Base-by-base conservation (phyloP, 2,888 invertebrate species). In the Synergus gifuensis region DNA sequence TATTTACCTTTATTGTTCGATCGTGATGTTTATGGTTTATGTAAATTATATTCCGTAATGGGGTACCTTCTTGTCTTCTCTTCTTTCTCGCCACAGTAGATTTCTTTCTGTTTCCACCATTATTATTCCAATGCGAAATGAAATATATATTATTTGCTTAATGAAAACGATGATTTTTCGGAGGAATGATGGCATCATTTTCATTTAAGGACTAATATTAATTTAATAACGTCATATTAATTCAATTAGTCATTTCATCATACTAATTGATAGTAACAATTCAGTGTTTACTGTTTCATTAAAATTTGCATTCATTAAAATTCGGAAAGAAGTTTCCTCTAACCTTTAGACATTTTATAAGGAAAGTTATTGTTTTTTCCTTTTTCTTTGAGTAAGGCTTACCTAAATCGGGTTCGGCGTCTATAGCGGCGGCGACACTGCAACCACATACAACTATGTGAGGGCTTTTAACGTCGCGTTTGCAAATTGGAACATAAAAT, bases 401-500 rank as follows among this genome's bases (percentile, higher is more conserved):
- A 79, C n/a, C 76, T 64, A 79, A 82, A 84, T 82, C 79, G 82
- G 79, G 63, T 81, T 79, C 77, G 82, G 78, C 80, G 79, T 69
- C 81, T 77, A 77, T 73, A 78, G 77, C 77, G 54, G 63, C 66
- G 46, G 42, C 76, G 81, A 67, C 54, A 40, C 9, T 22, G 67
- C 14, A 67, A 69, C 44, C 69, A 46, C 16, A 69, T 28, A 49
- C 60, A 76, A 84, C 83, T 82, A 83, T 76, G 84, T 81, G 80
- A 82, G 81, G 83, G 81, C 84, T 85, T 83, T 87, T 85, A 88
- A 87, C 86, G 86, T 87, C 84, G 83, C 85, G 86, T 90, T 91
- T 91, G 91, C 91, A 91, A 91, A 91, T 91, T 91, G 90, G 90
- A 90, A 90, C 90, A 90, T 91, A 90, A 91, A 91, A 90, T 90